Evolutionary conservation across 2,113 vertebrate species (phyloP), one percentile per base, ranked within the genome.

Genomic region (Prinia subflava): DNA sequence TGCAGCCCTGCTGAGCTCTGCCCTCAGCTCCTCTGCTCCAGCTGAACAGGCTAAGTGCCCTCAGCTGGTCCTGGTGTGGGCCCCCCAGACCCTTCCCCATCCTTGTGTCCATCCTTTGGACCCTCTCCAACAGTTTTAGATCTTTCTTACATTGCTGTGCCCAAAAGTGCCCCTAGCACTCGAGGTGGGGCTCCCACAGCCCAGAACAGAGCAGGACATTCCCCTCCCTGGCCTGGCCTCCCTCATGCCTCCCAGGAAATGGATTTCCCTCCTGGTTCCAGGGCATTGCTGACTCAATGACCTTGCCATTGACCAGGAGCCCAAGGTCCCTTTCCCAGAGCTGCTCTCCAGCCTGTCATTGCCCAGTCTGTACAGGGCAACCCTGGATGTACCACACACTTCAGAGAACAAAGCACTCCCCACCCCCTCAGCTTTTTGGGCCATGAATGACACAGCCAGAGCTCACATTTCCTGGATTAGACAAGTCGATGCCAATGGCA

Each of bases 171-270:
- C 56, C 24, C 28, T 41, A n/a, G 15, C 5, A 7, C 19, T 55
- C 39, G n/a, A 46, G 13, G 28, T 55, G 47, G 24, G 23, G 28
- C 7, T 15, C 11, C 17, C 0, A 0, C 23, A 87, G 74, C 24
- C 10, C 47, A 78, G 23, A n/a, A 28, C 28, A 79, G 47, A 35
- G 65, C 8, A 35, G 65, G 41, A 47, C n/a, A 70, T 17, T 47
- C 35, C 19, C 44, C 8, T 53, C 24, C 39, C 39, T 53, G 31
- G 25, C 44, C 71, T 67, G 44, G 53, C 46, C 62, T 47, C 33
- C n/a, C 56, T 55, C 24, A 47, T 78, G 56, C 30, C 16, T 53
- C n/a, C 30, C 15, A 70, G 75, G 20, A 70, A 41, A 41, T 0
- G 1, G 16, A 41, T 49, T 47, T 47, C 20, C 41, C n/a, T 71